phyloP scores from a whole-genome alignment of 2,888 invertebrate genomes.

The Molorchus minor region DNA sequence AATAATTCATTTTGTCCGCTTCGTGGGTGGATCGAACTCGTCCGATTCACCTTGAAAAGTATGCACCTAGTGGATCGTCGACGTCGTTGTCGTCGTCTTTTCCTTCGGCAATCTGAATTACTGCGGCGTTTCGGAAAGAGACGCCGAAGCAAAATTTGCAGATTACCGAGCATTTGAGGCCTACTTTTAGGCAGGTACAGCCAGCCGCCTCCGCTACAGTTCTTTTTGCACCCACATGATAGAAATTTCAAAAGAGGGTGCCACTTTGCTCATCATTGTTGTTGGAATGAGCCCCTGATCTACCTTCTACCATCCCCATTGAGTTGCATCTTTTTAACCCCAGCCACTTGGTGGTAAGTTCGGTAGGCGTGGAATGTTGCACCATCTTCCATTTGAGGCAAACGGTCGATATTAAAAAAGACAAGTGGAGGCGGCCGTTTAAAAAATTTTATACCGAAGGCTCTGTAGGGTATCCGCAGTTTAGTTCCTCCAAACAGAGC shows the following conservation, averaged over 20 bases:
- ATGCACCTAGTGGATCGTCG: no score
- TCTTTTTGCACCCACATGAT: background rate
- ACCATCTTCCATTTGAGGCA: background rate
- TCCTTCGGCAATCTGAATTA: background rate
- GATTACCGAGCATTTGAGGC: background rate
- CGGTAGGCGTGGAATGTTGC: background rate
- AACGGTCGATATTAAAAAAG: background rate
- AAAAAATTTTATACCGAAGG: background rate
- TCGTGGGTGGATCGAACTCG: no score
- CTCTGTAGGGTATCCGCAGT: background rate
- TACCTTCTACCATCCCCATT: conserved; percentile 22
- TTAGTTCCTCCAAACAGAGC: no score
- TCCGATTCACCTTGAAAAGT: no score
- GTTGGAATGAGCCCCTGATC: conserved; percentile 22
- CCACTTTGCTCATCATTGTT: conserved; percentile 23
- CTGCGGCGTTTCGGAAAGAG: background rate
- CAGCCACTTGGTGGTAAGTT: conserved; percentile 6
- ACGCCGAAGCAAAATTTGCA: background rate
- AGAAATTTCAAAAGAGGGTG: conserved; percentile 3
- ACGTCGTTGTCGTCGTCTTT: background rate
- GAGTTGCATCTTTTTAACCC: background rate
- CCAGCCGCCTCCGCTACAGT: background rate
- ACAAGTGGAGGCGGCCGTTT: background rate
- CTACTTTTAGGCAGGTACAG: background rate
- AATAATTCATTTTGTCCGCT: no score